Evolutionary conservation across 2,888 invertebrate species (phyloP).

Genomic region (Crepidodera aurea): DNA sequence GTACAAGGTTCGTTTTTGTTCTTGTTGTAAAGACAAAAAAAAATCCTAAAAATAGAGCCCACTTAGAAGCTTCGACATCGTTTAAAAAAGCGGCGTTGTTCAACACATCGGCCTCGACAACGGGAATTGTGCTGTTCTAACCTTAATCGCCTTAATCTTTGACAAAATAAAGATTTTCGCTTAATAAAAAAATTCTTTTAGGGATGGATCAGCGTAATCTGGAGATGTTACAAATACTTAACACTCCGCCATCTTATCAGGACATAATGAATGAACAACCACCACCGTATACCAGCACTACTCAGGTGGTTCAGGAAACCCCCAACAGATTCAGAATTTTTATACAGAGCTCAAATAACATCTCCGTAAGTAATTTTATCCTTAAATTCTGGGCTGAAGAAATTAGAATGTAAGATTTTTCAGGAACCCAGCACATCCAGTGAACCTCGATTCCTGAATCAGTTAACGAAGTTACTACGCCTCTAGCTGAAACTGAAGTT

Average conservation of each 20-base stretch:
- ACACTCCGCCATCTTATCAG: constrained; percentile 78
- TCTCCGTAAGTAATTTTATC: constrained; percentile 5
- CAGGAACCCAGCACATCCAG: constrained; percentile 18
- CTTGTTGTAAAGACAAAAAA: no score
- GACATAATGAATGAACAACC: constrained; percentile 59
- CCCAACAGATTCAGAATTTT: constrained; percentile 28
- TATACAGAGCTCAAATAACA: constrained; percentile 1
- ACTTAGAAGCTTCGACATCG: no score
- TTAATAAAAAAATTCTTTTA: no score
- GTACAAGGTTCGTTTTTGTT: no score
- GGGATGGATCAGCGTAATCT: constrained; percentile 81
- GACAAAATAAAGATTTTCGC: no score
- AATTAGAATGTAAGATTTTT: no score
- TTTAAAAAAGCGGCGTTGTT: no score
- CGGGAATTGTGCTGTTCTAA: no score
- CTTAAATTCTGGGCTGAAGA: no score
- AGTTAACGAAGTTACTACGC: not conserved
- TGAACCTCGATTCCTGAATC: constrained; percentile 6
- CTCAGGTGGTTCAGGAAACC: constrained; percentile 31
- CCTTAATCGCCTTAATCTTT: no score
- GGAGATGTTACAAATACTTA: constrained; percentile 88
- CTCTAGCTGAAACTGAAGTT: not conserved
- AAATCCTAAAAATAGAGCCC: no score
- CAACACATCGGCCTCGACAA: no score
- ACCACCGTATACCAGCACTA: constrained; percentile 52